Percentiles rank a stretch among this genome's conserved stretches.
These are phyloP conservation scores for Pseudomyrmex flavicornis DNA, from an alignment of 1,140 invertebrate species.

Conservation along the genomic window DNA sequence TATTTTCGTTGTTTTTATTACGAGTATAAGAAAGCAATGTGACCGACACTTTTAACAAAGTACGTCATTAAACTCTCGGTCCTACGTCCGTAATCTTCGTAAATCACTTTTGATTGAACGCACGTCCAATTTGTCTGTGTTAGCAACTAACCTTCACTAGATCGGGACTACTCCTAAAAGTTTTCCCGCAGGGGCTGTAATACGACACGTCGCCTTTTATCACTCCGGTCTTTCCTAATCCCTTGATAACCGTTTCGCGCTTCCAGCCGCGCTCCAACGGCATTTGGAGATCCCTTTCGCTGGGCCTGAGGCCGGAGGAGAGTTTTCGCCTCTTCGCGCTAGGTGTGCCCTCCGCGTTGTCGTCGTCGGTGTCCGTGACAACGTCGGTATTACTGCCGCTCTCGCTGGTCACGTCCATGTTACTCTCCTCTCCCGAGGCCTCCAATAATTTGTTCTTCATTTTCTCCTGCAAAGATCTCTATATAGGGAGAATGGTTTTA, in stretches of 20 bases:
- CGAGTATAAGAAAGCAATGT: not conserved
- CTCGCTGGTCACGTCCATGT: slow-evolving; percentile 85
- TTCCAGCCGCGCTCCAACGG: slow-evolving; percentile 95
- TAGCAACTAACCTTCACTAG: slow-evolving; percentile 87
- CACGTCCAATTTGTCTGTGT: not conserved
- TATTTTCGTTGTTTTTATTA: not conserved
- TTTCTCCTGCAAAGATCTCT: slow-evolving; percentile 86
- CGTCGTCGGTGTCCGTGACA: slow-evolving; percentile 86
- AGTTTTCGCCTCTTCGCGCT: slow-evolving; percentile 83
- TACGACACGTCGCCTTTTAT: slow-evolving; percentile 96
- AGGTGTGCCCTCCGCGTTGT: slow-evolving; percentile 82
- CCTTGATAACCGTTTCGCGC: slow-evolving; percentile 94
- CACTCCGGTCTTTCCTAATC: slow-evolving; percentile 91
- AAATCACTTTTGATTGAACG: slow-evolving; percentile 26
- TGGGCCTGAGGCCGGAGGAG: slow-evolving; percentile 82
- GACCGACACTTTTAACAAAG: slow-evolving; percentile 11
- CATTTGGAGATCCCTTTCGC: slow-evolving; percentile 88
- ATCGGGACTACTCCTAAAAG: slow-evolving; percentile 90
- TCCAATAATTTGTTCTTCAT: slow-evolving; percentile 87
- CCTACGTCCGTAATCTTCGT: not conserved
- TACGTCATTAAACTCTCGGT: not conserved
- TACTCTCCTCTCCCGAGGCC: slow-evolving; percentile 85
- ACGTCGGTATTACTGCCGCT: slow-evolving; percentile 84
- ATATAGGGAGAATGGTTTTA: slow-evolving; percentile 77
- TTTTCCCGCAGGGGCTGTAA: slow-evolving; percentile 93